Evolutionary conservation across 1,140 invertebrate species (phyloP).

Genomic region (Ephestia elutella): DNA sequence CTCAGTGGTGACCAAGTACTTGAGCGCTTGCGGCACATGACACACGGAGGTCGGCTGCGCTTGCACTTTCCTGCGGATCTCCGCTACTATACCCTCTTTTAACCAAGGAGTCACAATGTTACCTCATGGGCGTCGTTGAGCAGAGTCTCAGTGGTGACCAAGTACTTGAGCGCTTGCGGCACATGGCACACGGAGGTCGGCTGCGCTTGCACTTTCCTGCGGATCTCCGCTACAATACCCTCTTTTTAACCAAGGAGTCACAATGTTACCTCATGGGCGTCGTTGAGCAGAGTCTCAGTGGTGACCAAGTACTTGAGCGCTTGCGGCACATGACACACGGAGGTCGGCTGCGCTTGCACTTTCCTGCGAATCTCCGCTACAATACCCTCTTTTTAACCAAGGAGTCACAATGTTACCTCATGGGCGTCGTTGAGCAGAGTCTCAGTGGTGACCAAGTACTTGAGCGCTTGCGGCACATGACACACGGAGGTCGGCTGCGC

Average conservation of each 20-base stretch:
- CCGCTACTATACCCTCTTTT: too few relatives aligned
- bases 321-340: constrained; percentile 92
- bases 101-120: too few relatives aligned
- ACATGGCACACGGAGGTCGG: constrained; percentile 92
- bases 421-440: constrained; percentile 89
- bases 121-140: constrained; percentile 92
- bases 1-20: constrained; percentile 93
- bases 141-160: constrained; percentile 92
- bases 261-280: constrained; percentile 86
- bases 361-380: constrained; percentile 80
- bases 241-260: too few relatives aligned
- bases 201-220: constrained; percentile 76
- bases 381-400: too few relatives aligned
- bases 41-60: constrained; percentile 87
- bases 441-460: constrained; percentile 93
- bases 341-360: constrained; percentile 81
- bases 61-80: constrained; percentile 78
- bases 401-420: constrained; percentile 83
- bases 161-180: constrained; percentile 91
- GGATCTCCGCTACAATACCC: too few relatives aligned
- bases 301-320: constrained; percentile 94
- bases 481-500: constrained; percentile 87
- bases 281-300: constrained; percentile 89
- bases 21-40: constrained; percentile 93
- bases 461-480: constrained; percentile 93